Evolutionary conservation across 2,888 invertebrate genomes (phyloP), one percentile per base, ranked within the genome.

Genomic region (Cylloceria caligata): DNA sequence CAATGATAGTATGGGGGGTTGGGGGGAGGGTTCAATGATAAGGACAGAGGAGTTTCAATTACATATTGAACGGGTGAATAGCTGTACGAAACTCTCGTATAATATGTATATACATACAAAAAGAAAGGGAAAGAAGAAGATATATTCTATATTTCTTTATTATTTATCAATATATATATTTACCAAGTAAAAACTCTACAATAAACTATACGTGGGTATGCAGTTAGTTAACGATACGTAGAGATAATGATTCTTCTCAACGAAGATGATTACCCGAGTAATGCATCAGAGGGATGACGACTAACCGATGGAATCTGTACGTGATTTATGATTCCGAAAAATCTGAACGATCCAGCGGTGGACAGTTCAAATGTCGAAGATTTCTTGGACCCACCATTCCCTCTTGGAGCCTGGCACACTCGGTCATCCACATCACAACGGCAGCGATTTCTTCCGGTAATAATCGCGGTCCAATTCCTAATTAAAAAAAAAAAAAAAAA

Each of bases 361-460:
- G 96, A 85, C 96, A 96, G 68, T 95, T 93, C 85, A 95, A 95
- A 86, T 96, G 96, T 2, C 95, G 93, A 2, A 96, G 93, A 88
- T 96, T 96, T 85, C 96, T 94, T 0, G 96, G 96, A 94, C 96
- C 96, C 27, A 96, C 94, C 93, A 95, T 93, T 0, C 95, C 95
- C 0, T 94, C 94, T 80, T 96, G 96, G 2, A 94, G 92, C 82
- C 93, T 93, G 30, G 94, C 93, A 64, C 93, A 93, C 65, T 93
- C 92, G n/a, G 87, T 89, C 88, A 93, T 87, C 93, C 93, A 93
- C 30, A 90, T 85, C 0, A 89, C 90, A 0, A 93, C 91, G 4
- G 83, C 88, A 0, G 90, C 89, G 7, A 92, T 87, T 85, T 91
- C 89, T 42, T 91, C 90, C 0, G 90, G 85, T 19, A 87, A 72